These are phyloP conservation scores for Schizopygopsis pylzovi DNA, from an alignment of 2,797 vertebrate genomes.

Conservation along the genomic window DNA sequence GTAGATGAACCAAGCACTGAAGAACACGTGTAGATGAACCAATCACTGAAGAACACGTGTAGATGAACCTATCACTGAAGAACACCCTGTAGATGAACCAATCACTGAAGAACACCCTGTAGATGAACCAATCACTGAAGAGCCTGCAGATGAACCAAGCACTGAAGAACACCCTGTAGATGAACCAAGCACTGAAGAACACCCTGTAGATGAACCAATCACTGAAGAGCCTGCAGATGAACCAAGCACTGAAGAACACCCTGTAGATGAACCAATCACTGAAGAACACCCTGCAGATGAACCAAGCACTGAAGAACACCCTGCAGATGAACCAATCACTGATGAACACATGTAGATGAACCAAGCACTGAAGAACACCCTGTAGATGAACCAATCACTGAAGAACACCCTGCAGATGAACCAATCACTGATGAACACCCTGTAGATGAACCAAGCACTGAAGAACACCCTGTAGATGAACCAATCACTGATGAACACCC, in stretches of 20 bases:
- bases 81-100: neutral
- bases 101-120: neutral
- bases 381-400: too few relatives aligned
- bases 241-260: too few relatives aligned
- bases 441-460: too few relatives aligned
- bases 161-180: neutral
- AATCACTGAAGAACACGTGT: neutral
- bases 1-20: neutral
- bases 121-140: neutral
- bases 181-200: neutral
- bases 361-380: too few relatives aligned
- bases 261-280: too few relatives aligned
- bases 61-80: neutral
- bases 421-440: too few relatives aligned
- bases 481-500: too few relatives aligned
- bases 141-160: neutral
- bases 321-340: too few relatives aligned
- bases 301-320: neutral
- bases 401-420: too few relatives aligned
- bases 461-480: neutral
- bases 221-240: neutral
- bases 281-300: neutral
- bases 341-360: too few relatives aligned
- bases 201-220: neutral
- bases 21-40: neutral